Percentiles rank a stretch among this genome's conserved stretches.
phyloP scores from a whole-genome alignment of 2,113 vertebrate species.

The Dicerorhinus sumatrensis region DNA sequence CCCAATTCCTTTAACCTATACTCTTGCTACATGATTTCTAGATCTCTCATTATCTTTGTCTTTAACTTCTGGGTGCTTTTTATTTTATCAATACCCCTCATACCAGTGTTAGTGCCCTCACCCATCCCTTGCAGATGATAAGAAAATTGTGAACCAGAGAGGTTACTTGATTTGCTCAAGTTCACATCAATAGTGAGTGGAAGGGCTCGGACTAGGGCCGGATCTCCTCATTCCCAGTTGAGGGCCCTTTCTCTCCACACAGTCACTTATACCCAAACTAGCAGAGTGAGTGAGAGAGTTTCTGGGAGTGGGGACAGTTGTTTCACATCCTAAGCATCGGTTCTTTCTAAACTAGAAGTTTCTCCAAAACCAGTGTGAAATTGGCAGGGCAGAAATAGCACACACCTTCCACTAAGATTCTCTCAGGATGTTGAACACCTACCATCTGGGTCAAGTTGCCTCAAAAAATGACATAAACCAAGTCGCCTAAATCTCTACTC shows the following conservation, averaged over 20 bases:
- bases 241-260: accelerated
- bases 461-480: not conserved
- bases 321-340: not conserved
- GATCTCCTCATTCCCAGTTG: not conserved
- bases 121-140: accelerated
- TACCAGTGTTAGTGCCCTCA: not conserved
- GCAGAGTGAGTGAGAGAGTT: accelerated
- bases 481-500: not conserved
- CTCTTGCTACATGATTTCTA: not conserved
- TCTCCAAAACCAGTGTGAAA: too few species aligned
- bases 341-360: not conserved
- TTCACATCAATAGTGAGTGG: not conserved
- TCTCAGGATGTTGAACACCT: not conserved
- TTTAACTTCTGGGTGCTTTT: not conserved
- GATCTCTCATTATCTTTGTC: not conserved
- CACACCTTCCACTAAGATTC: not conserved
- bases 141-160: not conserved
- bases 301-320: not conserved
- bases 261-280: not conserved
- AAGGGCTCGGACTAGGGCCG: not conserved
- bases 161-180: not conserved
- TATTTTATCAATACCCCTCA: not conserved
- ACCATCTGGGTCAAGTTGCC: too few species aligned
- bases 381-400: not conserved
- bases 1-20: not conserved